phyloP scores from a whole-genome alignment of 2,113 vertebrate genomes.

The Sialia sialis region DNA sequence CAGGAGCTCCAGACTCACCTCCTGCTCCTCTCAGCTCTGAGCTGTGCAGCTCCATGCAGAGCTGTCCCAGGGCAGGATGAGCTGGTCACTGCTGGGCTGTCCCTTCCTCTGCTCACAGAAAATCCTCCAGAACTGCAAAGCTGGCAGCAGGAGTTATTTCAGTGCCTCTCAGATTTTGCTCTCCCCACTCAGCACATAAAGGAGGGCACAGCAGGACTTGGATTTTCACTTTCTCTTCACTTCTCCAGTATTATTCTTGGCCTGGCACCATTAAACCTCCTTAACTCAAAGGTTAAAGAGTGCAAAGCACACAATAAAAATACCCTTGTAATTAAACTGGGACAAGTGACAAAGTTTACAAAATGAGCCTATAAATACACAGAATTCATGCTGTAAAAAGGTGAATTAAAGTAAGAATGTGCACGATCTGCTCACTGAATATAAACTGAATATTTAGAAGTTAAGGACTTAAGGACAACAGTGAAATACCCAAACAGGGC shows the following conservation, averaged over 20 bases:
- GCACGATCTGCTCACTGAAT: neutral
- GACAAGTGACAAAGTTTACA: neutral
- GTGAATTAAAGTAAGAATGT: neutral
- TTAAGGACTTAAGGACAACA: neutral
- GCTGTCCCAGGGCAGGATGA: neutral
- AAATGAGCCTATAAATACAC: neutral
- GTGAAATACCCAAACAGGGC: neutral
- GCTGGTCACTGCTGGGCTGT: neutral
- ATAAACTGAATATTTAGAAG: neutral
- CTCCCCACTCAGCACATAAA: neutral
- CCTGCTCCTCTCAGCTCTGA: neutral
- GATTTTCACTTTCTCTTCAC: neutral
- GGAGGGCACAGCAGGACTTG: neutral
- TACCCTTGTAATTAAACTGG: neutral
- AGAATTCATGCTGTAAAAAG: neutral
- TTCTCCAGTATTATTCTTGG: neutral
- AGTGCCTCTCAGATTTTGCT: neutral
- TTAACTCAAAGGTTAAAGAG: neutral
- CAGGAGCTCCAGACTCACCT: neutral
- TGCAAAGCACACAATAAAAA: neutral
- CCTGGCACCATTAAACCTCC: neutral
- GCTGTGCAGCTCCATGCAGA: neutral
- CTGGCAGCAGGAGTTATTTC: neutral
- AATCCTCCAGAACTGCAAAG: accelerated
- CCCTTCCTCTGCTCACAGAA: neutral